phyloP scores from a whole-genome alignment of 2,888 invertebrate genomes.

The Hetaerina titia region DNA sequence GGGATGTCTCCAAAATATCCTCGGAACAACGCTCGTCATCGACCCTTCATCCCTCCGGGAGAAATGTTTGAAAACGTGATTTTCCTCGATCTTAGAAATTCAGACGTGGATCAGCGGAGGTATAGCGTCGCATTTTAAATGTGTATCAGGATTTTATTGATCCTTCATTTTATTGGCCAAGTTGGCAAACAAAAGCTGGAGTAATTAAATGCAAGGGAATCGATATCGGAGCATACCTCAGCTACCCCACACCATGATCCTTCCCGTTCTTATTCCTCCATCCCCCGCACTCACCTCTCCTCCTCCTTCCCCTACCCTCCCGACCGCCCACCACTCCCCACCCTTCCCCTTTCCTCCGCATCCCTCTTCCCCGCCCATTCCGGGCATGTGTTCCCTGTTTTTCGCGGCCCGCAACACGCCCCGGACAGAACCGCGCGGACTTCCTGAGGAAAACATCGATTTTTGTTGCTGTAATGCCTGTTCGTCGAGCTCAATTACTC shows the following conservation, averaged over 20 bases:
- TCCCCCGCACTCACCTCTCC: neutral
- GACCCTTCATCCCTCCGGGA: neutral
- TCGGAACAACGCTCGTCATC: too few relatives aligned
- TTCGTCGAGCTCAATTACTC: too few relatives aligned
- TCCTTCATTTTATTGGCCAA: neutral
- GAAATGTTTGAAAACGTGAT: neutral
- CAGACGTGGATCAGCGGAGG: too few relatives aligned
- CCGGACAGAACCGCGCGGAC: neutral
- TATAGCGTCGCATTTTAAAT: too few relatives aligned
- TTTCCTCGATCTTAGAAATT: too few relatives aligned
- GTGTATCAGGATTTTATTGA: neutral
- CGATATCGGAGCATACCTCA: neutral
- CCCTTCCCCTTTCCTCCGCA: neutral
- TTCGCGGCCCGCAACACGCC: neutral
- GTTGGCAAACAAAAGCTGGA: neutral
- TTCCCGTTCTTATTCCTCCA: neutral
- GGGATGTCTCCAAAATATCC: too few relatives aligned
- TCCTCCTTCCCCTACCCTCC: neutral
- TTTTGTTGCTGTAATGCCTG: too few relatives aligned
- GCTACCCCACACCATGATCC: neutral
- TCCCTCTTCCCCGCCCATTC: neutral
- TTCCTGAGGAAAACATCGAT: too few relatives aligned
- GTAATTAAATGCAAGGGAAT: neutral
- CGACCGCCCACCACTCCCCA: neutral
- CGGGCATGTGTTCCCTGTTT: neutral